A percentile compares a stretch with the other conserved stretches of the same genome.
These are phyloP conservation scores for Pristis pectinata DNA, from an alignment of 2,797 vertebrate genomes.

Conservation along the genomic window DNA sequence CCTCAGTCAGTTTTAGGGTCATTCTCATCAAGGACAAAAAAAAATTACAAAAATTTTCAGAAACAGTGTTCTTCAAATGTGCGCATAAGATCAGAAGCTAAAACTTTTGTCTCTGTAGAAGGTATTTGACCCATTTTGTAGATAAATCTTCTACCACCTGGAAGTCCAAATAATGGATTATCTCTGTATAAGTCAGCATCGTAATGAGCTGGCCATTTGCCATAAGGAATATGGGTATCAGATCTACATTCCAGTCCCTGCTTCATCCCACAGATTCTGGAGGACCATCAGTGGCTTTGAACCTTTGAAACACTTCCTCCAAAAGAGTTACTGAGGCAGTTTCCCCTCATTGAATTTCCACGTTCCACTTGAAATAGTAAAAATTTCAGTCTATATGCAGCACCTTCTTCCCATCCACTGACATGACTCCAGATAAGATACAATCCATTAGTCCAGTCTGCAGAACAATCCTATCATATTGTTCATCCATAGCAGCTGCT, in stretches of 20 bases:
- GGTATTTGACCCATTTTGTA: too few relatives aligned
- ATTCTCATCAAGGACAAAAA: conserved; percentile 56
- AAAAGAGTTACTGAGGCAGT: conserved; percentile 38
- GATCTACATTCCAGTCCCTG: conserved; percentile 67
- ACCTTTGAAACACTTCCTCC: conserved; percentile 48
- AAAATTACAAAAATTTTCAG: conserved; percentile 62
- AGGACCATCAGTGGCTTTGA: conserved; percentile 49
- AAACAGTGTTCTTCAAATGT: conserved; percentile 72
- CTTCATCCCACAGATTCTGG: conserved; percentile 49
- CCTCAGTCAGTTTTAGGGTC: conserved; percentile 60
- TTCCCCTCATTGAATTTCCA: too few relatives aligned
- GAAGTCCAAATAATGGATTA: too few relatives aligned
- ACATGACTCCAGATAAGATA: conserved; percentile 40
- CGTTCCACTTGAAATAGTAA: too few relatives aligned
- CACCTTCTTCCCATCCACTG: conserved; percentile 39
- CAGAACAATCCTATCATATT: too few relatives aligned
- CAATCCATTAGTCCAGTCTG: conserved; percentile 40
- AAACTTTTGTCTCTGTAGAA: too few relatives aligned
- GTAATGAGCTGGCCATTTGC: too few relatives aligned
- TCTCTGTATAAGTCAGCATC: too few relatives aligned
- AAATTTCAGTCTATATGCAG: conserved; percentile 39
- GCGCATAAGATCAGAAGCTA: conserved; percentile 62
- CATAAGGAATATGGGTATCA: conserved; percentile 65
- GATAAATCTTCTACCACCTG: too few relatives aligned
- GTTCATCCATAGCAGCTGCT: too few relatives aligned